Evolutionary conservation across 2,113 vertebrate genomes (phyloP), one percentile per base, ranked within the genome.

Genomic region (Salvator merianae): DNA sequence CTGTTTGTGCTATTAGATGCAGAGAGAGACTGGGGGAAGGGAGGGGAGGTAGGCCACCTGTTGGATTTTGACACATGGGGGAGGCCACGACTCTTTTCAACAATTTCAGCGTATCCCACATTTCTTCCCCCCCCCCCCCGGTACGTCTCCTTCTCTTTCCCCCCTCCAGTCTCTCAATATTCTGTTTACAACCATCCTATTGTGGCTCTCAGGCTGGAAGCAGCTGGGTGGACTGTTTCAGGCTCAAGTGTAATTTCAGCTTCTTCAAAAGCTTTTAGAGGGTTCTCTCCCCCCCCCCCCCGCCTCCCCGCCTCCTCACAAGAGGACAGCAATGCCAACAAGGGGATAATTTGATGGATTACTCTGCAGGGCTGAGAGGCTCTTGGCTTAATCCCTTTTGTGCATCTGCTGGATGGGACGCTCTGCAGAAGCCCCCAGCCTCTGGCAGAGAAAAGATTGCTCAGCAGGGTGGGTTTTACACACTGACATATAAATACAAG

Each of bases 311-410:
- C 55, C 7, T 1, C 12, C 36, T 83, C 82, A 88, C 88, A 94
- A 95, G 94, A 94, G 94, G 94, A 94, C 74, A 9, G 91, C 22
- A 84, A 90, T n/a, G 86, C 95, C 95, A 95, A 92, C 92, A 90
- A 91, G 90, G 83, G 91, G 95, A 88, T 95, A 94, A 94, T 95
- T 95, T 96, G 96, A 96, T 96, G 95, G 95, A 96, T 96, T 96
- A 95, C 96, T 95, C 93, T 87, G 90, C 71, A 0, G 91, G 94
- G 93, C 93, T 82, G 86, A 92, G 94, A 94, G 93, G 95, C 91
- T 95, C 94, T 95, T 93, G 94, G 91, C 89, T n/a, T 96, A 96
- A 96, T 96, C 96, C 95, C 93, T 74, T 95, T 96, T 96, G 96
- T 96, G 95, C 94, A 82, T 75, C 93, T 85, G 88, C 47, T 95